Evolutionary conservation across 2,113 vertebrate species (phyloP), one percentile per base, ranked within the genome.

Genomic region (Caloenas nicobarica): DNA sequence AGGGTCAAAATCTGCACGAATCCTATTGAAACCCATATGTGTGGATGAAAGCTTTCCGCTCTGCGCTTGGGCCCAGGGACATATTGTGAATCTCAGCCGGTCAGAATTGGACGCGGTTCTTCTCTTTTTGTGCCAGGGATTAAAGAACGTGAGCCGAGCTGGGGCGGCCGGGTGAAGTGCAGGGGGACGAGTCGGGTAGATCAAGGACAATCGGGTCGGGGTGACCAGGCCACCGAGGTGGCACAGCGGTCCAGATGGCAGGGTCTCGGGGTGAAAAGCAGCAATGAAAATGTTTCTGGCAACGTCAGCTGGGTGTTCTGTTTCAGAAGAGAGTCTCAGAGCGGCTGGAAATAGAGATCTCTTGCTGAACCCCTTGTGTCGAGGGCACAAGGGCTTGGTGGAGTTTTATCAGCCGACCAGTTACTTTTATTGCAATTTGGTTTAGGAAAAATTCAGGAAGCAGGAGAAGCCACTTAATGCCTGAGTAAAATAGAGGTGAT

Each of bases 151-250:
- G 73, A 81, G 69, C 79, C 11, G 81, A 64, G 85, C 86, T 21
- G 56, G 54, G 28, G 50, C 3, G 2, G 46, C 46, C 2, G 0
- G 1, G 13, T n/a, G 46, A 17, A 53, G 89, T 2, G n/a, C 38
- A 11, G 53, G 34, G 80, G 80, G 86, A 23, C 74, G 83, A 69
- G 50, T 64, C 56, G 90, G 53, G 50, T 10, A 40, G 50, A 42
- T 56, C 22, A 53, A 72, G 60, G 69, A 69, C 78, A 73, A 38
- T 14, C 58, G 66, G 85, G 62, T 89, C 73, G 64, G 46, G 0
- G 3, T 66, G 65, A 24, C 18, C 25, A 23, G 60, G 85, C 70
- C 60, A 54, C 33, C 1, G 23, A 33, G 65, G 29, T 13, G 73
- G 38, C 69, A 53, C 42, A 13, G 57, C 0, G 11, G 14, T 40